Evolutionary conservation across 2,888 invertebrate genomes (phyloP).

Genomic region (Villa cingulata): DNA sequence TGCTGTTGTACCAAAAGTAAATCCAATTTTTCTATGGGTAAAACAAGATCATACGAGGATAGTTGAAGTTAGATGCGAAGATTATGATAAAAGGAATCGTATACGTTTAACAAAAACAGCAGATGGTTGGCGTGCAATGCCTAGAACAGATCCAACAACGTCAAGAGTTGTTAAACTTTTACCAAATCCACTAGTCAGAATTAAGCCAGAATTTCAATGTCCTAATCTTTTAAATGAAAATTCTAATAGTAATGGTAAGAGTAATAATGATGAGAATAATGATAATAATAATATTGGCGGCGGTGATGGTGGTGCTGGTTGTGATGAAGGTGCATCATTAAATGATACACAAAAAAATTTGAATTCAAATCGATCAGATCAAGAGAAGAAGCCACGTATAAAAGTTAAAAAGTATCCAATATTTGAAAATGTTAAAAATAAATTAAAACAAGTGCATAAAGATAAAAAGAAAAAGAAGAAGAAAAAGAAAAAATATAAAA

Average conservation of each 20-base stretch:
- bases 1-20: slow-evolving; percentile 43
- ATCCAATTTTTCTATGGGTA: slow-evolving; percentile 76
- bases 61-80: slow-evolving; percentile 73
- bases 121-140: slow-evolving; percentile 70
- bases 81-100: slow-evolving; percentile 74
- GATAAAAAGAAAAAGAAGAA: slow-evolving; percentile 20
- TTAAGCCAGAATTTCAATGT: slow-evolving; percentile 26
- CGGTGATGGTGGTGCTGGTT: too few relatives aligned
- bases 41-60: slow-evolving; percentile 67
- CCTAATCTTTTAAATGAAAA: slow-evolving; percentile 1
- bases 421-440: neutral
- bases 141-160: slow-evolving; percentile 49
- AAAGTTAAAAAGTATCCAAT: neutral
- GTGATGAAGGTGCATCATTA: too few relatives aligned
- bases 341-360: neutral
- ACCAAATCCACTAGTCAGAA: slow-evolving; percentile 36
- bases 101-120: slow-evolving; percentile 69
- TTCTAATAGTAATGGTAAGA: neutral
- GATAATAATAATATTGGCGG: slow-evolving; percentile 11
- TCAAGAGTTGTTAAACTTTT: slow-evolving; percentile 28
- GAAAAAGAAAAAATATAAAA: slow-evolving; percentile 14
- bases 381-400: neutral
- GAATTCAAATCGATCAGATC: too few relatives aligned
- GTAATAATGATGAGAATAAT: slow-evolving; percentile 5
- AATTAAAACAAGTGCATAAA: slow-evolving; percentile 1